Evolutionary conservation across 2,113 vertebrate genomes (phyloP).

Genomic region (Aldabrachelys gigantea): DNA sequence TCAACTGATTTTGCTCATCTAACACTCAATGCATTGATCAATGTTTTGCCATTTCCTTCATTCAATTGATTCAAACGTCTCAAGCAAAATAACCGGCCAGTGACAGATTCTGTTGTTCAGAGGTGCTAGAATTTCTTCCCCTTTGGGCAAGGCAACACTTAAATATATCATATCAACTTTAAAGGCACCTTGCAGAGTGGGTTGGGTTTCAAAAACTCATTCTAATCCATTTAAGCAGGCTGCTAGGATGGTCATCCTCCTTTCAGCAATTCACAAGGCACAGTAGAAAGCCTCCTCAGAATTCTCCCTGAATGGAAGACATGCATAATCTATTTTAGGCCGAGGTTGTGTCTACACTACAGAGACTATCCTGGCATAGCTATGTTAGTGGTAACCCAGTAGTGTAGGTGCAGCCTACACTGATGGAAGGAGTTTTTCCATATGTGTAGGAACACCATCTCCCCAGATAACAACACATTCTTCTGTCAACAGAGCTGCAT

Average conservation of each 20-base stretch:
- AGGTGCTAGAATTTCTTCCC: background rate
- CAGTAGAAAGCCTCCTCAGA: background rate
- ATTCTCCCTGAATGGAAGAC: fast-evolving
- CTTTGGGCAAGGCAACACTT: fast-evolving
- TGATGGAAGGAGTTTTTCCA: background rate
- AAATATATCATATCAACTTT: background rate
- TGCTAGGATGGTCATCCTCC: background rate
- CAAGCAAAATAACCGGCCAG: background rate
- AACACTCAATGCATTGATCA: background rate
- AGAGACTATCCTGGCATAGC: background rate
- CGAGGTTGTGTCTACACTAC: background rate
- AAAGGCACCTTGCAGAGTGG: fast-evolving
- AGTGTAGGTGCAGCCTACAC: background rate
- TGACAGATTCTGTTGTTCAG: background rate
- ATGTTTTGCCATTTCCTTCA: background rate
- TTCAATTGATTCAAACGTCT: background rate
- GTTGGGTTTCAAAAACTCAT: fast-evolving
- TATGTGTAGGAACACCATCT: background rate
- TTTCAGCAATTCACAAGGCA: background rate
- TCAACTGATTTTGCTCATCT: background rate
- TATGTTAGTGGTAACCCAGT: background rate
- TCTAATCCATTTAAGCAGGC: background rate
- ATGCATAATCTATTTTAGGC: background rate
- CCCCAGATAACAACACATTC: background rate
- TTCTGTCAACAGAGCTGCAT: background rate